These are phyloP conservation scores for Eulithis testata DNA, from an alignment of 2,888 invertebrate species.

Conservation along the genomic window DNA sequence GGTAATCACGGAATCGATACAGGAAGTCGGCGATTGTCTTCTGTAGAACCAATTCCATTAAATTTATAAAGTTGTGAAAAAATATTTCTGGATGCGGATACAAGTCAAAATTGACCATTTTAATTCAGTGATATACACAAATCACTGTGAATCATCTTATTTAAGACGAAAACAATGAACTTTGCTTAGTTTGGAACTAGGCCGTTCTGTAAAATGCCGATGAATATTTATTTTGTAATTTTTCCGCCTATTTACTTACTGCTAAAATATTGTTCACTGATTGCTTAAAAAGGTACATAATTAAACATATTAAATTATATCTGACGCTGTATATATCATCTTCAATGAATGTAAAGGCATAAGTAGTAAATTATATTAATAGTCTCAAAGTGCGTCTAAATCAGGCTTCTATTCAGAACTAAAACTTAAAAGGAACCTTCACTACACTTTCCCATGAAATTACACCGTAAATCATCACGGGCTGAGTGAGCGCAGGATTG, in stretches of 20 bases:
- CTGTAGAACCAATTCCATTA: slow-evolving; percentile 16
- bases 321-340: no score
- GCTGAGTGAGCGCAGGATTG: slow-evolving; percentile 18
- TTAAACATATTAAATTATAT: no score
- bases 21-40: slow-evolving; percentile 24
- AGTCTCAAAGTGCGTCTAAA: background rate
- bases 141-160: background rate
- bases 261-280: no score
- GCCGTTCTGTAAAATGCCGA: no score
- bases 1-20: slow-evolving; percentile 16
- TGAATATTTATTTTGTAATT: no score
- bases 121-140: background rate
- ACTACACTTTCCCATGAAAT: slow-evolving; percentile 25
- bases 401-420: background rate
- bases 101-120: no score
- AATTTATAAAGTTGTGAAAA: slow-evolving; percentile 16
- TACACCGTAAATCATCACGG: slow-evolving; percentile 19
- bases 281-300: no score
- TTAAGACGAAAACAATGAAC: no score
- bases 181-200: no score
- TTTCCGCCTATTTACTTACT: no score
- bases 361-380: no score
- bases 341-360: no score
- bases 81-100: slow-evolving; percentile 11
- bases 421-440: background rate